Conservation (phyloP, 1,140 invertebrate genomes). For the Zaprionus taronus region DNA sequence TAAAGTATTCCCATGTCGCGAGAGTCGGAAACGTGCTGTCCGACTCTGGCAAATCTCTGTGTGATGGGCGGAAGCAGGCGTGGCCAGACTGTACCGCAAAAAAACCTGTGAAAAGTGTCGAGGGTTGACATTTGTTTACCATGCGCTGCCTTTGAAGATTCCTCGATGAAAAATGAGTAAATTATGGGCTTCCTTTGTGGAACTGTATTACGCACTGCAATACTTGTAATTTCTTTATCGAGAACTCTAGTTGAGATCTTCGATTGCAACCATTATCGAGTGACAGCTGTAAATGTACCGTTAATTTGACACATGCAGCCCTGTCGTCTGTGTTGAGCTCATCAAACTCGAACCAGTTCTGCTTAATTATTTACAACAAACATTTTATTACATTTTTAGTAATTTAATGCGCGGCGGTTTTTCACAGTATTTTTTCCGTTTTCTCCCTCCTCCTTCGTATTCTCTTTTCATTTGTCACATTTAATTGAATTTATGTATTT, state of each 20-base stretch:
- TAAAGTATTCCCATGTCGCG: not conserved
- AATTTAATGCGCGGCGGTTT: constrained; percentile 61
- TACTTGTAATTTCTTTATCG: too few species aligned
- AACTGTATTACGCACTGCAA: not conserved
- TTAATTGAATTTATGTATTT: constrained; percentile 83
- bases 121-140: constrained; percentile 33
- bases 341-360: constrained; percentile 52
- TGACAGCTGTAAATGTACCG: constrained; percentile 31
- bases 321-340: constrained; percentile 47
- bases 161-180: not conserved
- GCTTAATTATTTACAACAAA: constrained; percentile 75
- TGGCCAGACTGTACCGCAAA: not conserved
- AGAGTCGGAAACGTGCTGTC: constrained; percentile 26
- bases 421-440: constrained; percentile 26
- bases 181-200: not conserved
- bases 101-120: constrained; percentile 42
- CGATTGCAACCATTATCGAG: not conserved
- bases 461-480: constrained; percentile 74
- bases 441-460: constrained; percentile 24
- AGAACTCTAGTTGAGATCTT: not conserved
- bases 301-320: constrained; percentile 42
- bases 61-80: constrained; percentile 43
- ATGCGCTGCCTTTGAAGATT: not conserved
- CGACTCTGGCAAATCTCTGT: constrained; percentile 42
- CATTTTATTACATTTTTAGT: constrained; percentile 81